Percentiles rank a stretch among this genome's conserved stretches.
phyloP scores from a whole-genome alignment of 2,797 vertebrate genomes.

The Gymnodraco acuticeps region DNA sequence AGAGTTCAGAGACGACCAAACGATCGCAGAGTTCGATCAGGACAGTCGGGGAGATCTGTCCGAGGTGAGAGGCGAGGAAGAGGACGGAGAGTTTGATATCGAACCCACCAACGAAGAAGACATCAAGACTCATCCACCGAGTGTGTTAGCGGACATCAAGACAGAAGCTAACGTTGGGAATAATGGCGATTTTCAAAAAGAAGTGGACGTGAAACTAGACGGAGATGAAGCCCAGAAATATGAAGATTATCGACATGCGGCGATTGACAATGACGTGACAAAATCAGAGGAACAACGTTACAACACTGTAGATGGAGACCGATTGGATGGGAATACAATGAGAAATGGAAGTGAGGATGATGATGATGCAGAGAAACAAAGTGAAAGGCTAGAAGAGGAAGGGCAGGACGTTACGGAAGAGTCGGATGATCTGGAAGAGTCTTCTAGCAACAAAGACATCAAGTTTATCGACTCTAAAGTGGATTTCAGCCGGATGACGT shows the following conservation, averaged over 20 bases:
- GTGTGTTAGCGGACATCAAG: not conserved
- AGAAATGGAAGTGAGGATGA: not conserved
- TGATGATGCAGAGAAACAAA: not conserved
- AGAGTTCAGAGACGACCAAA: conserved; percentile 62
- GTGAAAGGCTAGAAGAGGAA: not conserved
- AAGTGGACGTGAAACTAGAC: not conserved
- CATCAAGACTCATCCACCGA: not conserved
- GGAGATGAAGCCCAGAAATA: not conserved
- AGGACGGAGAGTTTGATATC: conserved; percentile 27
- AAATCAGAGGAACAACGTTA: not conserved
- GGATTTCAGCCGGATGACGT: conserved; percentile 26
- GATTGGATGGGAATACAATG: fast-evolving
- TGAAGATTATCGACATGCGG: not conserved
- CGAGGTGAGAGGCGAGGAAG: conserved; percentile 48
- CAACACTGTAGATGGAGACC: not conserved
- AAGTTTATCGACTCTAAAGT: conserved; percentile 63
- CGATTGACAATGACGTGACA: no score
- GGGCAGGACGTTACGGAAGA: not conserved
- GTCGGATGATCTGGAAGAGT: conserved; percentile 32
- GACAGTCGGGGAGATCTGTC: conserved; percentile 65
- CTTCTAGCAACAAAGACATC: conserved; percentile 47
- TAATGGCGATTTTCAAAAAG: not conserved
- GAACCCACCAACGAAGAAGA: not conserved
- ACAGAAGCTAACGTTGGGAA: not conserved
- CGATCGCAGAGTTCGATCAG: conserved; percentile 63